phyloP scores from a whole-genome alignment of 2,113 vertebrate species.

The Picathartes gymnocephalus region DNA sequence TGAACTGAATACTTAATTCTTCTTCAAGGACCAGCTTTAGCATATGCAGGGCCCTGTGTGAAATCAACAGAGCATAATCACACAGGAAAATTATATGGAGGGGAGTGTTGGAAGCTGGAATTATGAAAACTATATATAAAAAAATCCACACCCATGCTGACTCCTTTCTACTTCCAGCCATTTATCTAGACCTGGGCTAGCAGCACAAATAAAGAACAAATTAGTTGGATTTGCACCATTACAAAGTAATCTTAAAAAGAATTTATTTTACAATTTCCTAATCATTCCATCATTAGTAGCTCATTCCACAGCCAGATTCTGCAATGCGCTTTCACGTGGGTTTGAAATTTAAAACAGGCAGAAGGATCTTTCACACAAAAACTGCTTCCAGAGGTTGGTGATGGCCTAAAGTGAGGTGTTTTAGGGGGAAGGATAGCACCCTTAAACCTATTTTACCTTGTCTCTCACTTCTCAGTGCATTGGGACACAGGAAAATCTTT shows the following conservation, averaged over 20 bases:
- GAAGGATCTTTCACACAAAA: neutral
- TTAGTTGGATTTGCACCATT: neutral
- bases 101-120: neutral
- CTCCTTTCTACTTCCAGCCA: neutral
- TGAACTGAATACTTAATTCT: conserved; percentile 42
- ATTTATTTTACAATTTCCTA: neutral
- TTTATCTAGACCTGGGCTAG: neutral
- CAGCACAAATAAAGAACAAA: neutral
- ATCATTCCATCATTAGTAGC: neutral
- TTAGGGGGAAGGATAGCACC: neutral
- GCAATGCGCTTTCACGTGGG: neutral
- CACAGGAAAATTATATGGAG: neutral
- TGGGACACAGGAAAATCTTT: neutral
- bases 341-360: neutral
- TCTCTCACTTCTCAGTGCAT: neutral
- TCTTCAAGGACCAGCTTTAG: conserved; percentile 28
- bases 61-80: conserved; percentile 1
- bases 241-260: neutral
- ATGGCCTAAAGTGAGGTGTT: neutral
- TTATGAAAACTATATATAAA: conserved; percentile 21
- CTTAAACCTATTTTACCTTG: neutral
- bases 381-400: neutral
- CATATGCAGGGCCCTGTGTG: conserved; percentile 26
- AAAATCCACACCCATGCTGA: neutral
- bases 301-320: neutral